Percentiles rank a stretch among this genome's conserved stretches.
phyloP scores from a whole-genome alignment of 2,797 vertebrate genomes.

The Hydrocynus forskahlii region DNA sequence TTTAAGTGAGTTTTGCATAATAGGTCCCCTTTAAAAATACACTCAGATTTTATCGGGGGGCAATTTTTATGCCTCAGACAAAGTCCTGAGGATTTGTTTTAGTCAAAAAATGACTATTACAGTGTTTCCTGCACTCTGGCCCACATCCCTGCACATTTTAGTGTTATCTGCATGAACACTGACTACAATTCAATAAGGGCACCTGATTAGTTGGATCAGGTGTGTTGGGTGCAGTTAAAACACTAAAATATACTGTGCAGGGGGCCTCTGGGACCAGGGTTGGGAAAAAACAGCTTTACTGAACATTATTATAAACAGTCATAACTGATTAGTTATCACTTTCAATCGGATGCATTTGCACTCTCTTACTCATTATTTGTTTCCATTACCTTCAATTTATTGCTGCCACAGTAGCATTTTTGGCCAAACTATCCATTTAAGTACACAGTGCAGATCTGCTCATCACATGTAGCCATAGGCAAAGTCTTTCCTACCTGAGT shows the following conservation, averaged over 20 bases:
- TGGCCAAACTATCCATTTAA: background rate
- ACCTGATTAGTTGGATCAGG: too few species aligned
- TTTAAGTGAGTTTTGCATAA: too few species aligned
- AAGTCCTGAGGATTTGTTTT: background rate
- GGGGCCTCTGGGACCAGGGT: too few species aligned
- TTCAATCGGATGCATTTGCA: background rate
- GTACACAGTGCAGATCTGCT: background rate
- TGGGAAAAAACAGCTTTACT: background rate
- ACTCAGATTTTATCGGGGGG: background rate
- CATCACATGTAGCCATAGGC: background rate
- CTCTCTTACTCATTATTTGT: background rate
- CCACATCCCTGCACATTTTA: background rate
- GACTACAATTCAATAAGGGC: too few species aligned
- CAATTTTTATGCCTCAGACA: background rate
- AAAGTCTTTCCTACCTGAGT: conserved; percentile 86
- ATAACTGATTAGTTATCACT: background rate
- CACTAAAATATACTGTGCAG: too few species aligned
- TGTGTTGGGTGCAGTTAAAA: too few species aligned
- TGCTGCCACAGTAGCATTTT: background rate
- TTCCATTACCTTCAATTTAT: background rate
- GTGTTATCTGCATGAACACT: too few species aligned
- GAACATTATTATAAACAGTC: background rate
- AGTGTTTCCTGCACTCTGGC: too few species aligned
- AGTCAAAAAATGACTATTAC: background rate
- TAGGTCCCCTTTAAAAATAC: too few species aligned